Evolutionary conservation across 2,797 vertebrate species (phyloP).

Genomic region (Anniella stebbinsi): DNA sequence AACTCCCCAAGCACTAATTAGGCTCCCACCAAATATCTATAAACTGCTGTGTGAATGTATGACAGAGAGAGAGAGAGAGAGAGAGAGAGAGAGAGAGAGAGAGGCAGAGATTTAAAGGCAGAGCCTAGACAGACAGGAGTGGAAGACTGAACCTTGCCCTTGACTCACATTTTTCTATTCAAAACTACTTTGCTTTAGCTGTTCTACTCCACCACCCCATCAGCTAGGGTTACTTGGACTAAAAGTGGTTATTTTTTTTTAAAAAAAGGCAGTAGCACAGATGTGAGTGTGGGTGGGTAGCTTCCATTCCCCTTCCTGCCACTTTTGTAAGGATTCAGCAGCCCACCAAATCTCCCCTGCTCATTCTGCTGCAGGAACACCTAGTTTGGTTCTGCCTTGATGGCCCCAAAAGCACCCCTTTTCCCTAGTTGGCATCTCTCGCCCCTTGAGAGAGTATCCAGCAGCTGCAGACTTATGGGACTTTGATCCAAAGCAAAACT

Average conservation of each 20-base stretch:
- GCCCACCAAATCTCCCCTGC: not conserved
- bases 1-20: not conserved
- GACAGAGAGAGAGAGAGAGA: not conserved
- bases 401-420: not conserved
- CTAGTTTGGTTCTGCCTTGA: too few species aligned
- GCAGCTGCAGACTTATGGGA: too few species aligned
- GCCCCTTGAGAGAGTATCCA: too few species aligned
- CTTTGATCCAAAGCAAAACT: not conserved
- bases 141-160: not conserved
- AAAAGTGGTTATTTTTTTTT: too few species aligned
- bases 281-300: too few species aligned
- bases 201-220: too few species aligned
- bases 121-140: not conserved
- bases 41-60: not conserved
- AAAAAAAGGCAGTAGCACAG: too few species aligned
- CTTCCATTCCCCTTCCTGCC: not conserved
- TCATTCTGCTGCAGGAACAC: not conserved
- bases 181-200: not conserved
- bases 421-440: too few species aligned
- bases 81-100: not conserved
- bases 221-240: too few species aligned
- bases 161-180: not conserved
- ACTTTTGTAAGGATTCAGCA: too few species aligned
- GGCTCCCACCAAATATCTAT: not conserved
- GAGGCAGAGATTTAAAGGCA: not conserved